phyloP scores from a whole-genome alignment of 2,888 invertebrate genomes.

The Mesorhabditis sp. region DNA sequence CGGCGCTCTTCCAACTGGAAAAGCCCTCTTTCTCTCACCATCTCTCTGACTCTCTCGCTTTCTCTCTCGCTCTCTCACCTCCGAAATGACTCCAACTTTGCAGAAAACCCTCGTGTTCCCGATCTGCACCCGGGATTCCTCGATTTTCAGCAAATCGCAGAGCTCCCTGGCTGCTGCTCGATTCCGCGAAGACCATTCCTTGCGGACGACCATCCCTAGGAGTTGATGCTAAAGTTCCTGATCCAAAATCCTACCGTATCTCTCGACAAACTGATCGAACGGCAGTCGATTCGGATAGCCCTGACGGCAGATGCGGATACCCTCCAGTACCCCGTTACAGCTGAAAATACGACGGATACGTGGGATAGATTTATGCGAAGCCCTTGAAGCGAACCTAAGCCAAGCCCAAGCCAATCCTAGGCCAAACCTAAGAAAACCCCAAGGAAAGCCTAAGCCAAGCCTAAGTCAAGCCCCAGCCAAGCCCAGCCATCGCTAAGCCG shows the following conservation, averaged over 20 bases:
- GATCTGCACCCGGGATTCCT: constrained; percentile 38
- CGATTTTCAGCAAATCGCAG: constrained; percentile 22
- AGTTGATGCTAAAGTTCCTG: background rate
- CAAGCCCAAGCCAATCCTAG: too few species aligned
- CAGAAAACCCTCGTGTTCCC: constrained; percentile 51
- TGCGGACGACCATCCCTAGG: background rate
- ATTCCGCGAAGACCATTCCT: background rate
- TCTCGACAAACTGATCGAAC: constrained; percentile 98
- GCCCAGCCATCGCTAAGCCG: too few species aligned
- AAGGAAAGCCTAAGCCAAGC: too few species aligned
- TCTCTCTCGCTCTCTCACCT: constrained; percentile 21
- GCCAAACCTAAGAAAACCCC: background rate
- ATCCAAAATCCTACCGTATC: constrained; percentile 66
- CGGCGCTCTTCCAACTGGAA: constrained; percentile 27
- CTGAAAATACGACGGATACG: constrained; percentile 62
- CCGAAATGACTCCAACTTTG: constrained; percentile 52
- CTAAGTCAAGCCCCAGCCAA: too few species aligned
- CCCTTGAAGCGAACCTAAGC: background rate
- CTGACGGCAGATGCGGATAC: constrained; percentile 98
- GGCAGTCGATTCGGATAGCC: constrained; percentile 99
- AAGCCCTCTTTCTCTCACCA: background rate
- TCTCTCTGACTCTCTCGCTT: background rate
- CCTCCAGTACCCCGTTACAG: constrained; percentile 99
- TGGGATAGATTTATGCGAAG: background rate
- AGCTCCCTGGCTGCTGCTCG: constrained; percentile 1